Conservation (phyloP, 2,888 invertebrate species). For the Strigamia maritima region DNA sequence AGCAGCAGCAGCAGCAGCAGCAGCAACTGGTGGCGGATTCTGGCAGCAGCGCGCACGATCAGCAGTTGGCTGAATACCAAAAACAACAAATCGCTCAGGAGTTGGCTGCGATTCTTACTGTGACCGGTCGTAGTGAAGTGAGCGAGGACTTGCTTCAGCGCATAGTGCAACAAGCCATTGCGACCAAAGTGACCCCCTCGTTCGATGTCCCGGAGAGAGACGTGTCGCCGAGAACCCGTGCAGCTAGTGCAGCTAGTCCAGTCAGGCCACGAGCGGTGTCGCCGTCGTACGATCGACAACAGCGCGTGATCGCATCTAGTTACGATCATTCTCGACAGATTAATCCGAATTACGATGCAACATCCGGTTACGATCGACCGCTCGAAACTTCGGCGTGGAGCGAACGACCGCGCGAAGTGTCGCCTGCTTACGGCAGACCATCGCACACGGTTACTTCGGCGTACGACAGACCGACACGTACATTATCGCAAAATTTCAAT, state of each 20-base stretch:
- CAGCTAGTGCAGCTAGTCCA: neutral
- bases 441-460: neutral
- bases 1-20: neutral
- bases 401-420: neutral
- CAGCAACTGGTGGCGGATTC: neutral
- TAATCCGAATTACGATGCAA: neutral
- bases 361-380: neutral
- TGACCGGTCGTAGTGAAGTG: slow-evolving; percentile 9
- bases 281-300: neutral
- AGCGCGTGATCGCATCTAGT: neutral
- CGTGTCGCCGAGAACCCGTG: neutral
- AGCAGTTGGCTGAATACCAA: neutral
- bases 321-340: neutral
- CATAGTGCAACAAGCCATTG: slow-evolving; percentile 38
- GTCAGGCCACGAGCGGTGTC: neutral
- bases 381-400: neutral
- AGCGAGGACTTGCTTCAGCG: slow-evolving; percentile 35
- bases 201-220: neutral
- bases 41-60: neutral
- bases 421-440: neutral
- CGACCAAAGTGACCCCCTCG: neutral
- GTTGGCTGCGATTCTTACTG: slow-evolving; percentile 33
- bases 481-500: neutral
- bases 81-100: slow-evolving; percentile 35
- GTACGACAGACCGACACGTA: neutral